Conservation (phyloP, 1,140 invertebrate species). For the Listronotus oregonensis region DNA sequence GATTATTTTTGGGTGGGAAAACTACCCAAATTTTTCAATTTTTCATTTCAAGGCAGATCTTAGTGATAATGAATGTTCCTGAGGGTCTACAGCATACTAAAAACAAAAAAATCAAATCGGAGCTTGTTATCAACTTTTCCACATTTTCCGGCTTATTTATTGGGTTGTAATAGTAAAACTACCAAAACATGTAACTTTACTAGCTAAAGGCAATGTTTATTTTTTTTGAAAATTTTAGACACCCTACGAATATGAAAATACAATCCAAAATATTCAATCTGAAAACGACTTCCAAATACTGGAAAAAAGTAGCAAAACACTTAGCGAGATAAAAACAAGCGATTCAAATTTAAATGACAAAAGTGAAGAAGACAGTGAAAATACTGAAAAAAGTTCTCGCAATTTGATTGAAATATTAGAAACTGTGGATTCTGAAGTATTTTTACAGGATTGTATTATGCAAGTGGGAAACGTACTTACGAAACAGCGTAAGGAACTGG, state of each 20-base stretch:
- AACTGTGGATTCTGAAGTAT: slow-evolving; percentile 21
- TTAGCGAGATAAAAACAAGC: slow-evolving; percentile 6
- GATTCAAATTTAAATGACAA: background rate
- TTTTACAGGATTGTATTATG: slow-evolving; percentile 37
- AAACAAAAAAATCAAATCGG: too few relatives aligned
- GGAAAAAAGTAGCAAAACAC: slow-evolving; percentile 6
- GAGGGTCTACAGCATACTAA: too few relatives aligned
- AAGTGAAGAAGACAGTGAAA: background rate
- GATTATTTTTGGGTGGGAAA: too few relatives aligned
- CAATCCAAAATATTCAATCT: slow-evolving; percentile 6
- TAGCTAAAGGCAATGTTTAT: background rate
- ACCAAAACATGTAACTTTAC: too few relatives aligned
- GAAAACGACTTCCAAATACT: background rate
- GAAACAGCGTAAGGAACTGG: slow-evolving; percentile 28
- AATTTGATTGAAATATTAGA: slow-evolving; percentile 7
- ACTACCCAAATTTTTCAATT: too few relatives aligned
- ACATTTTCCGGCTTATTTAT: too few relatives aligned
- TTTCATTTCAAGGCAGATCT: too few relatives aligned
- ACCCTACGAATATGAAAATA: slow-evolving; percentile 11
- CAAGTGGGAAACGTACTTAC: slow-evolving; percentile 29
- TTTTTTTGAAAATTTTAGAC: slow-evolving; percentile 11
- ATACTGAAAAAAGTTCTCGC: background rate
- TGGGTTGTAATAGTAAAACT: too few relatives aligned
- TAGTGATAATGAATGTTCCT: too few relatives aligned
- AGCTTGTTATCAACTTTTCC: too few relatives aligned